phyloP scores from a whole-genome alignment of 2,113 vertebrate species.

The Paedocypris sp. region DNA sequence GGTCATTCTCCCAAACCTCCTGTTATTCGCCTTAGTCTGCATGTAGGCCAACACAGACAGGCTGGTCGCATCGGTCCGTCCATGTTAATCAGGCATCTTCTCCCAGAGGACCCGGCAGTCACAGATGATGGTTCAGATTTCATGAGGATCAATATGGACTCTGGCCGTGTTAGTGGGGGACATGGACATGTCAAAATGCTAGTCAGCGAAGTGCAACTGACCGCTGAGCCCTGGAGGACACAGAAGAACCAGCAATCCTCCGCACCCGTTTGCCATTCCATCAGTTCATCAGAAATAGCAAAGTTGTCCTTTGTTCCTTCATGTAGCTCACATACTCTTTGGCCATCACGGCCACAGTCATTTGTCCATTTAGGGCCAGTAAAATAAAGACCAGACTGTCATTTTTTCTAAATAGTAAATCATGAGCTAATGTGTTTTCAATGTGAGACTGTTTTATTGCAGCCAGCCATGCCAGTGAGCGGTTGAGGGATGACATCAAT shows the following conservation, averaged over 20 bases:
- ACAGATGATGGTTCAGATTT: constrained; percentile 9
- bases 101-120: background rate
- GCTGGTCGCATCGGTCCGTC: background rate
- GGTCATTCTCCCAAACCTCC: background rate
- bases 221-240: constrained; percentile 18
- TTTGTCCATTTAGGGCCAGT: constrained; percentile 45
- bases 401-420: constrained; percentile 44
- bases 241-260: background rate
- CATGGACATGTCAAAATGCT: constrained; percentile 18
- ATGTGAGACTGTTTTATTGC: constrained; percentile 12
- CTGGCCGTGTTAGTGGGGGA: background rate
- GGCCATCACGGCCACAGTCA: constrained; percentile 27
- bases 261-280: background rate
- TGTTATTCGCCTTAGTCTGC: background rate
- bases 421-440: constrained; percentile 32
- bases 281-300: constrained; percentile 1
- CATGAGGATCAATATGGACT: constrained; percentile 12
- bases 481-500: constrained; percentile 17
- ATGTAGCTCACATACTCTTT: background rate
- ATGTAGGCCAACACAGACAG: background rate
- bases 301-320: background rate
- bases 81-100: constrained; percentile 15
- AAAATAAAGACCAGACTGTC: constrained; percentile 44
- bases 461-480: background rate
- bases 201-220: constrained; percentile 31